Conservation (phyloP, 2,797 vertebrate species). For the Mormyrus hasselquistii region DNA sequence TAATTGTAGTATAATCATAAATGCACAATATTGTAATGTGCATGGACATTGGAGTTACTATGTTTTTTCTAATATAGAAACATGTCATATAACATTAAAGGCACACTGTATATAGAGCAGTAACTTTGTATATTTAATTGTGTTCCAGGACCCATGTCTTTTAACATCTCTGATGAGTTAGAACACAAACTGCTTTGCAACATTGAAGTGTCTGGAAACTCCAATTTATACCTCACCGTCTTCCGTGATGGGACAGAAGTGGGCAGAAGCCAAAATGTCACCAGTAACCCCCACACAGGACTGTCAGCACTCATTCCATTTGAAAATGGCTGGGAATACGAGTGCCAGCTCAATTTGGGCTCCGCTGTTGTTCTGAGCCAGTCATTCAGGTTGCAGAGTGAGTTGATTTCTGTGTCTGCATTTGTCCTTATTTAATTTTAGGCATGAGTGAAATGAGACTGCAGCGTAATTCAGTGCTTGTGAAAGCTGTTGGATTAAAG, state of each 20-base stretch:
- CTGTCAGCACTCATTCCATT: conserved; percentile 26
- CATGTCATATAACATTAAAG: neutral
- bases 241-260: neutral
- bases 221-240: conserved; percentile 35
- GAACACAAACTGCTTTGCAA: conserved; percentile 36
- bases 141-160: conserved; percentile 40
- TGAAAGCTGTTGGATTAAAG: neutral
- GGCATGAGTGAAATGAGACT: neutral
- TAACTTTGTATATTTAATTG: neutral
- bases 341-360: conserved; percentile 43
- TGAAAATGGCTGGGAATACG: neutral
- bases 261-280: neutral
- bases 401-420: neutral
- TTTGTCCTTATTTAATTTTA: neutral
- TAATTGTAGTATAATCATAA: neutral
- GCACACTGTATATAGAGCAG: neutral
- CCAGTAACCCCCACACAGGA: neutral
- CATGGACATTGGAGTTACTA: neutral
- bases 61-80: neutral
- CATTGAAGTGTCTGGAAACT: conserved; percentile 26
- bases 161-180: conserved; percentile 24
- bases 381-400: conserved; percentile 17
- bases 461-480: neutral
- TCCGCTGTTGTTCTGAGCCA: conserved; percentile 17
- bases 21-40: neutral